These are phyloP conservation scores for Diplogasteroides magnus DNA, from an alignment of 1,140 invertebrate species.

Conservation along the genomic window DNA sequence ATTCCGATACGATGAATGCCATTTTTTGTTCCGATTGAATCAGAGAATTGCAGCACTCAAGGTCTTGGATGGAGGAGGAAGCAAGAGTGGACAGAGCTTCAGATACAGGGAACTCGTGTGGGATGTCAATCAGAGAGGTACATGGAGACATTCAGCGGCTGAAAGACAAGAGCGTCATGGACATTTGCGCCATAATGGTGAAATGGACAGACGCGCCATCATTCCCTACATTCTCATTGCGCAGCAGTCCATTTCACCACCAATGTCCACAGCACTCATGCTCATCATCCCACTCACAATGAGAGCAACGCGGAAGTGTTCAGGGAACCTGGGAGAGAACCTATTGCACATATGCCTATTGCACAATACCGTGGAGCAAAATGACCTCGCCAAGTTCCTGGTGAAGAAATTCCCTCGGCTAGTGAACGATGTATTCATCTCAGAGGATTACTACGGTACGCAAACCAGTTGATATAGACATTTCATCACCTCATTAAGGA, in stretches of 20 bases:
- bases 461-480: not conserved
- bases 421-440: slow-evolving; percentile 89
- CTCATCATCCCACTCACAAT: too few species aligned
- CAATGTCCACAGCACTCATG: too few species aligned
- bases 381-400: slow-evolving; percentile 83
- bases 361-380: slow-evolving; percentile 80
- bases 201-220: too few species aligned
- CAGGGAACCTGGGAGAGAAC: slow-evolving; percentile 89
- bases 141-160: too few species aligned
- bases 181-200: too few species aligned
- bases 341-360: slow-evolving; percentile 86
- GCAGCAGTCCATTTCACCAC: too few species aligned
- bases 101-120: slow-evolving; percentile 80
- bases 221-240: too few species aligned
- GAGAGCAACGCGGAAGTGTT: too few species aligned
- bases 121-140: slow-evolving; percentile 73
- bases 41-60: slow-evolving; percentile 14
- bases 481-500: slow-evolving; percentile 12
- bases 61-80: slow-evolving; percentile 43
- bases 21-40: too few species aligned
- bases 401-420: slow-evolving; percentile 85
- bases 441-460: slow-evolving; percentile 91
- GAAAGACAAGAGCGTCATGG: too few species aligned
- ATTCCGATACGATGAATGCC: not conserved
- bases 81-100: slow-evolving; percentile 58